phyloP scores from a whole-genome alignment of 2,113 vertebrate genomes.

The Menidia beryllina region DNA sequence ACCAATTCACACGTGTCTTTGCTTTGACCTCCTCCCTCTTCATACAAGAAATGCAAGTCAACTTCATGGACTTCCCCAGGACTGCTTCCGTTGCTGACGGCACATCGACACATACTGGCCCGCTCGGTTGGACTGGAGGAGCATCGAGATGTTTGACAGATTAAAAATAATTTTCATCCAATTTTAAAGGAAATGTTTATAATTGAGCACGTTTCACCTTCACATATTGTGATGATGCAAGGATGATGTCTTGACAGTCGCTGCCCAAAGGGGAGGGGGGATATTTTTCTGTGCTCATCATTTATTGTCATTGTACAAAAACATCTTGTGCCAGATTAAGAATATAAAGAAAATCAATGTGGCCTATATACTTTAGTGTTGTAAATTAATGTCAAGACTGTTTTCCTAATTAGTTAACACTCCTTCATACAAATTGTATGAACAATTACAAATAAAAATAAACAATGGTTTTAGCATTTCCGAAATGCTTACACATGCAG shows the following conservation, averaged over 20 bases:
- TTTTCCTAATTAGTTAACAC: neutral
- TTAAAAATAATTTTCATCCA: neutral
- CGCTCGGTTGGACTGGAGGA: conserved; percentile 82
- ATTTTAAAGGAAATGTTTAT: neutral
- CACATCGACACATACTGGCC: conserved; percentile 92
- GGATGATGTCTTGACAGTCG: neutral
- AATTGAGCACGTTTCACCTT: neutral
- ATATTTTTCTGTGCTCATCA: neutral
- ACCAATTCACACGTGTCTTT: conserved; percentile 90
- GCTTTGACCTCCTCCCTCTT: conserved; percentile 92
- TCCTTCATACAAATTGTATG: neutral
- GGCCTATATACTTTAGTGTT: neutral
- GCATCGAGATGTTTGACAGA: neutral
- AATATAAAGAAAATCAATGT: neutral
- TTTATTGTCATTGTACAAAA: too few species aligned
- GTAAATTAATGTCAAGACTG: neutral
- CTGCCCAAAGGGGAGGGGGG: too few species aligned
- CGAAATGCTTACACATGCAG: conserved; percentile 1
- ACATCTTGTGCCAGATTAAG: too few species aligned
- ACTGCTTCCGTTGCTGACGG: conserved; percentile 90
- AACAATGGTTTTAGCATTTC: too few species aligned
- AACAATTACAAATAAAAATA: too few species aligned
- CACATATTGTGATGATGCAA: neutral
- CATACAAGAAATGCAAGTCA: conserved; percentile 95
- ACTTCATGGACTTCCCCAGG: conserved; percentile 87